Percentiles rank a stretch among this genome's conserved stretches.
Conservation (phyloP, 2,888 invertebrate genomes). For the Metellina segmentata region DNA sequence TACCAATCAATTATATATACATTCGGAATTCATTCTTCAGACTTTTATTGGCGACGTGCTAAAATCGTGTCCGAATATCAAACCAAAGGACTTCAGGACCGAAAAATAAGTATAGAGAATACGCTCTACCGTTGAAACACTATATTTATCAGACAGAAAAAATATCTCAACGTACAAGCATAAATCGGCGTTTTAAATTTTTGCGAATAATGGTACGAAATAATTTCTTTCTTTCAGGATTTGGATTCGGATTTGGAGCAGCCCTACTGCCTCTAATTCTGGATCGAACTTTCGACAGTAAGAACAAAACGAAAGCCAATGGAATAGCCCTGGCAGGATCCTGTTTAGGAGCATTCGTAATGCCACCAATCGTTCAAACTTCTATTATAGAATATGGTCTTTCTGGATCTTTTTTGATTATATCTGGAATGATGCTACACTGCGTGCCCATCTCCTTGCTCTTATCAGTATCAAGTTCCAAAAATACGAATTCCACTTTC, state of each 20-base stretch:
- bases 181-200: too few relatives aligned
- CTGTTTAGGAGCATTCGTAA: background rate
- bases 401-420: background rate
- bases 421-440: background rate
- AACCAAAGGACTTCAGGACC: too few relatives aligned
- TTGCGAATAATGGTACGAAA: too few relatives aligned
- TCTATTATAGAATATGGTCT: background rate
- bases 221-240: background rate
- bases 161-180: too few relatives aligned
- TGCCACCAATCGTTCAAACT: background rate
- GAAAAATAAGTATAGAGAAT: too few relatives aligned
- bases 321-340: background rate
- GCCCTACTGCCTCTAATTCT: background rate
- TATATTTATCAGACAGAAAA: too few relatives aligned
- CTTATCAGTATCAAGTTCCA: background rate
- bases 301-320: background rate
- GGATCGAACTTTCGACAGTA: background rate
- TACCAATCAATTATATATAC: too few relatives aligned
- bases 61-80: too few relatives aligned
- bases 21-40: too few relatives aligned
- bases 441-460: background rate
- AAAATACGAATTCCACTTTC: background rate
- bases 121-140: too few relatives aligned
- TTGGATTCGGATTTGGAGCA: background rate
- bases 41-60: too few relatives aligned